Conservation (phyloP, 2,797 vertebrate species). For the Anabacerthia variegaticeps region DNA sequence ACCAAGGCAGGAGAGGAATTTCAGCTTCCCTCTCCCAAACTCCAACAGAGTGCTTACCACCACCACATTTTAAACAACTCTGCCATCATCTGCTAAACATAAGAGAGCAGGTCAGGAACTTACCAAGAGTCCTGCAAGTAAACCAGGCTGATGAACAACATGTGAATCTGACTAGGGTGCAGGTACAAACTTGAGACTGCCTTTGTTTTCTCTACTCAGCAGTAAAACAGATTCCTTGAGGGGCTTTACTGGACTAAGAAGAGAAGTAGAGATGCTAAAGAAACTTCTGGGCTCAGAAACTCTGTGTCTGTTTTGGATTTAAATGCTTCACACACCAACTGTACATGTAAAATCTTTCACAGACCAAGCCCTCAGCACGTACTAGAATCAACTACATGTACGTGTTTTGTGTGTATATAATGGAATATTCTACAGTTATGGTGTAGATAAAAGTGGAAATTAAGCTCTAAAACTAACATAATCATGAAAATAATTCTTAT, state of each 20-base stretch:
- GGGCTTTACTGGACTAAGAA: neutral
- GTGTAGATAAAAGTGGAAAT: neutral
- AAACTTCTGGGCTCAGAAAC: neutral
- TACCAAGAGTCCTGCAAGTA: neutral
- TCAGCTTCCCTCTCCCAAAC: neutral
- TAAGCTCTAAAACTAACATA: neutral
- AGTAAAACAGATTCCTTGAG: neutral
- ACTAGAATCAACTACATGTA: neutral
- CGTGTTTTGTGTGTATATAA: neutral
- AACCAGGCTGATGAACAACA: neutral
- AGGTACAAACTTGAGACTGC: neutral
- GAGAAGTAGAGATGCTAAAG: neutral
- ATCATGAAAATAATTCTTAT: neutral
- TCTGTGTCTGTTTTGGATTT: neutral
- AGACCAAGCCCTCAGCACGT: neutral
- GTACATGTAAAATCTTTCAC: neutral
- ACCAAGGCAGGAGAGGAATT: neutral
- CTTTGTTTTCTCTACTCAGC: neutral
- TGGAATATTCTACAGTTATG: neutral
- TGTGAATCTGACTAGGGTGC: neutral
- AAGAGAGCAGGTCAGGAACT: neutral
- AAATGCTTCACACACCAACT: neutral
- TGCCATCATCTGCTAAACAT: neutral
- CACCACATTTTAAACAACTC: neutral
- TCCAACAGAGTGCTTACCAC: neutral